Evolutionary conservation across 2,888 invertebrate species (phyloP).

Genomic region (Melanargia galathea): DNA sequence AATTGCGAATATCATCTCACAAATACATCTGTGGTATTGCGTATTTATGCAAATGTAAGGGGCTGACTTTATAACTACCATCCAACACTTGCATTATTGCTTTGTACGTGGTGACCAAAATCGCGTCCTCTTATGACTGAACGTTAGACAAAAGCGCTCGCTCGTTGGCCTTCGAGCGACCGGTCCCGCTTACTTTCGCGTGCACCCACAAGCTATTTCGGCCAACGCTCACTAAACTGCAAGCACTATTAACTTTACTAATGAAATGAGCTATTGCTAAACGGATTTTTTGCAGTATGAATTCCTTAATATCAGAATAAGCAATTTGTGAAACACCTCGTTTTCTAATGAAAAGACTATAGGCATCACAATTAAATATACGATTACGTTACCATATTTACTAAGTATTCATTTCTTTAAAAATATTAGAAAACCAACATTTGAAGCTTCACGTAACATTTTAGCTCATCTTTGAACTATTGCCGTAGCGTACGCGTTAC

Average conservation of each 20-base stretch:
- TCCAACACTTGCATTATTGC: no score
- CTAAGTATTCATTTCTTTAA: no score
- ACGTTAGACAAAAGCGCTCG: slow-evolving; percentile 72
- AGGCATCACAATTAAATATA: neutral
- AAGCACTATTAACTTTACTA: slow-evolving; percentile 37
- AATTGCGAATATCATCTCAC: no score
- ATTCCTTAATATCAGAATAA: slow-evolving; percentile 20
- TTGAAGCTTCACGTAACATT: no score
- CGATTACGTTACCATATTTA: neutral
- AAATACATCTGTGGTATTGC: no score
- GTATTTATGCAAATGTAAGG: no score
- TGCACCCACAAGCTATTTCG: slow-evolving; percentile 52
- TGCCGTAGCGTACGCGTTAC: no score
- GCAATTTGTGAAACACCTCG: slow-evolving; percentile 8
- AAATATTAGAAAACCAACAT: no score
- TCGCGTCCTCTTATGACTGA: slow-evolving; percentile 48
- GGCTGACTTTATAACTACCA: no score
- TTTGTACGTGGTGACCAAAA: neutral
- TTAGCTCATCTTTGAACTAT: no score
- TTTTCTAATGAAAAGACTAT: neutral
- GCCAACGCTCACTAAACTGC: slow-evolving; percentile 45
- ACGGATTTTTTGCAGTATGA: slow-evolving; percentile 29
- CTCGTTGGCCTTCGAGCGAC: slow-evolving; percentile 74
- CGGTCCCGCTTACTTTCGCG: slow-evolving; percentile 78
- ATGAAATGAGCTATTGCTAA: slow-evolving; percentile 36